Conservation (phyloP, 2,113 vertebrate species). For the Phalacrocorax pelagicus region DNA sequence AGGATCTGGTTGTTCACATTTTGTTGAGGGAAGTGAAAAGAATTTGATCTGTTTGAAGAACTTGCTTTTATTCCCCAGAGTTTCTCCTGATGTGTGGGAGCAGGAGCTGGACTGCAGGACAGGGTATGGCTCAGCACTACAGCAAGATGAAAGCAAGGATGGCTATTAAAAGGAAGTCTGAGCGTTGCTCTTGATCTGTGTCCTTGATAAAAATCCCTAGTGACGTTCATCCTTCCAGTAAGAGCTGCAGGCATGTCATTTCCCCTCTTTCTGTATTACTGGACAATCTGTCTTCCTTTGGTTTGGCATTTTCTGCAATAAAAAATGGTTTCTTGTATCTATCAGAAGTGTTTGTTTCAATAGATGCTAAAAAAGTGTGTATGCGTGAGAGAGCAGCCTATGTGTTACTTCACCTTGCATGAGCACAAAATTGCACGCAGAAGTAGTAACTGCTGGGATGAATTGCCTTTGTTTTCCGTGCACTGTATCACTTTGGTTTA, state of each 20-base stretch:
- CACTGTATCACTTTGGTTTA: background rate
- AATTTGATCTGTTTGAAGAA: background rate
- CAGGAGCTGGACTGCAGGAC: background rate
- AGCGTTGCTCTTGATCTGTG: background rate
- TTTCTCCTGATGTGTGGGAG: background rate
- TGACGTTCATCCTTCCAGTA: background rate
- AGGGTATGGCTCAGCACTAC: background rate
- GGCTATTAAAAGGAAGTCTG: background rate
- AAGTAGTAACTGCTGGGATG: background rate
- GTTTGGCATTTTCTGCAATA: background rate
- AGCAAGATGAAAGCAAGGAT: background rate
- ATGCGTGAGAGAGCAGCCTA: background rate
- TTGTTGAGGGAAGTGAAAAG: background rate
- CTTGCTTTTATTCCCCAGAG: background rate
- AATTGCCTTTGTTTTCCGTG: background rate
- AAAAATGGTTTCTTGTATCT: background rate
- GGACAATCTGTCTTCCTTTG: background rate
- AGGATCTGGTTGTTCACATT: background rate
- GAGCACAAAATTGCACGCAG: rapidly evolving
- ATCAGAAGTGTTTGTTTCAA: background rate
- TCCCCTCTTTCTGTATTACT: background rate
- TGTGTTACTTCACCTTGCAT: background rate
- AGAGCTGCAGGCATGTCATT: background rate
- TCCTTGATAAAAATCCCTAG: background rate
- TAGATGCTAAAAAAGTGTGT: background rate